Base-by-base conservation (phyloP, 2,113 vertebrate species). In the Cyanocitta stelleri region DNA sequence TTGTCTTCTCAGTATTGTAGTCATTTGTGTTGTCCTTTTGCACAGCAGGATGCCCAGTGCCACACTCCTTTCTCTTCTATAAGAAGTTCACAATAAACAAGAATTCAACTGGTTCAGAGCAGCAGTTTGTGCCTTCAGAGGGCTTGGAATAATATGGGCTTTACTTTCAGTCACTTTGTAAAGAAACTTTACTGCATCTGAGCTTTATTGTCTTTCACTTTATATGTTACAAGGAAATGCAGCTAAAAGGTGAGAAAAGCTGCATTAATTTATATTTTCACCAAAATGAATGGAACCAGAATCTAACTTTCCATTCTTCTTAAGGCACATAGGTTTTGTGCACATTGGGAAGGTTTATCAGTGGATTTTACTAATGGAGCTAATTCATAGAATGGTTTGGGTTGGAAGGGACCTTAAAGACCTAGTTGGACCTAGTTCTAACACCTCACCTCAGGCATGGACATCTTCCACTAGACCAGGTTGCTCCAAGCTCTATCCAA, bases 1-100 rank as follows among this genome's bases (percentile, higher is more conserved):
- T 95, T 96, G 56, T 96, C 64, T 90, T 96, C 84, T 66, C 11
- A 11, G 61, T 78, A 59, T 79, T 82, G 80, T 62, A 92, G 80
- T 41, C 56, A 87, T 90, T 89, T 76, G n/a, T 73, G 88, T 49
- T 93, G 90, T 90, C 69, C 88, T 81, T 69, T 79, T 0, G 1
- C 88, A 89, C 83, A 96, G 92, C 80, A 84, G 85, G 92, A 87
- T 75, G 41, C 71, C 46, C 73, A 61, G 41, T 9, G 6, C 54
- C 73, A 87, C 86, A 66, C 90, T 89, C 62, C 35, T 78, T 85
- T 72, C 37, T 33, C 29, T 79, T 89, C 89, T n/a, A 46, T 58
- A 83, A 81, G 62, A 87, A 51, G 37, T 55, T 94, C 69, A 64
- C 41, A 54, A 46, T 35, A 81, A 89, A 78, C 37, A 84, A 78